Base-by-base conservation (phyloP, 2,888 invertebrate genomes). In the Cantharis flavilabris region DNA sequence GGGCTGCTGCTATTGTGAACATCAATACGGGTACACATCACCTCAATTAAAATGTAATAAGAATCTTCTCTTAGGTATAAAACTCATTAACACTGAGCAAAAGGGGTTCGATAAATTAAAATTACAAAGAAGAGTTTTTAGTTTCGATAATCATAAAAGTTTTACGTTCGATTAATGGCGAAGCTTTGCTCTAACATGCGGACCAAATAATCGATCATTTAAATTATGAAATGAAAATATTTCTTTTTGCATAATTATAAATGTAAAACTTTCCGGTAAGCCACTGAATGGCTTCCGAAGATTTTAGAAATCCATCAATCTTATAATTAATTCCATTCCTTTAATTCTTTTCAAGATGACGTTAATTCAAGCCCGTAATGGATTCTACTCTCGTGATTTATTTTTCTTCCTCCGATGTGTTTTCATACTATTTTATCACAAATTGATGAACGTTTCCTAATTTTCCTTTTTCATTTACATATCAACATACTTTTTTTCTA, bases 311-410 rank as follows among this genome's bases (percentile, higher is more conserved):
- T 86, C 87, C 88, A 89, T 89, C 88, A 89, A 89, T 89, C 88
- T 89, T 88, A 88, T 88, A 89, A 89, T 89, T 89, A 89, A 89
- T 89, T 89, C 88, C 88, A 88, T 88, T 88, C 87, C 87, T 88
- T 88, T 88, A 88, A 88, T 88, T 88, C 88, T 88, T 88, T 88
- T 88, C 87, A 88, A 87, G 87, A 87, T 88, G 88, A 88, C 88
- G 88, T 88, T 88, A 87, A 88, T 88, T 88, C 87, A 88, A 83
- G 83, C 82, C 82, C 85, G 86, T 87, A 87, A 87, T 87, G 87
- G 87, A 87, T 87, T 86, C 85, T 82, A 83, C 84, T 77, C 73
- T 86, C 84, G 84, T 87, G 86, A 86, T 86, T 86, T 86, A 87
- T 86, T 86, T 85, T 85, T 84, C 83, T 81, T 77, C 71, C 70